These are phyloP conservation scores for Scaeva pyrastri DNA, from an alignment of 2,888 invertebrate genomes.

Conservation along the genomic window DNA sequence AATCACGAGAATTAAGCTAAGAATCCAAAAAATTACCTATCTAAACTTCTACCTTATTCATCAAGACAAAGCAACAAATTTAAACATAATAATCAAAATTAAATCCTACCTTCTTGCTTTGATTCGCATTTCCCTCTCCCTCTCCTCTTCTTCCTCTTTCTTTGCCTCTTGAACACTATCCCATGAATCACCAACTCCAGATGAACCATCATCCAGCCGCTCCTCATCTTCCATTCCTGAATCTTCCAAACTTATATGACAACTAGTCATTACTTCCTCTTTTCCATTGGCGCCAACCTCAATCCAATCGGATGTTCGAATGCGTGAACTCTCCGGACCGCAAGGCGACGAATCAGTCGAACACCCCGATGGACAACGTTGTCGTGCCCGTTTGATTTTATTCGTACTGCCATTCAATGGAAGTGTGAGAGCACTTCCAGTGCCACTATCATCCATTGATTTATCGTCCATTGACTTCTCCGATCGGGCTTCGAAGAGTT, in stretches of 20 bases:
- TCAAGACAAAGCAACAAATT: not conserved
- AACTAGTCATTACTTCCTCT: slow-evolving; percentile 85
- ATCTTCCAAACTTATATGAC: slow-evolving; percentile 86
- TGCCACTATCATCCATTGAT: slow-evolving; percentile 69
- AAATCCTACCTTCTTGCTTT: slow-evolving; percentile 58
- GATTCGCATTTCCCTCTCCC: slow-evolving; percentile 57
- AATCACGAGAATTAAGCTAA: no score
- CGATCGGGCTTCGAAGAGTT: slow-evolving; percentile 46
- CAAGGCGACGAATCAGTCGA: slow-evolving; percentile 84
- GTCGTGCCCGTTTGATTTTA: slow-evolving; percentile 77
- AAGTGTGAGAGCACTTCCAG: slow-evolving; percentile 62
- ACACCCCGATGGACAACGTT: slow-evolving; percentile 83
- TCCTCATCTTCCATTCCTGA: slow-evolving; percentile 84
- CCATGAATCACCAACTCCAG: slow-evolving; percentile 84
- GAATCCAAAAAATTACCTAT: no score
- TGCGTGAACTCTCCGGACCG: slow-evolving; percentile 83
- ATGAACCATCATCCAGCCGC: slow-evolving; percentile 83
- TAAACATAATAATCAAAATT: not conserved
- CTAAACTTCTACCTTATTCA: no score
- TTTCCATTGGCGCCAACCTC: slow-evolving; percentile 86
- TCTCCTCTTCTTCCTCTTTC: slow-evolving; percentile 79
- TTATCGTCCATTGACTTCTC: slow-evolving; percentile 54
- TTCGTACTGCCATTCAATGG: slow-evolving; percentile 41
- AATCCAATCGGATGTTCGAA: slow-evolving; percentile 85
- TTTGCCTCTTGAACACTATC: slow-evolving; percentile 84